These are phyloP conservation scores for Dimorphilus gyrociliatus DNA, from an alignment of 2,888 invertebrate species.

Conservation along the genomic window DNA sequence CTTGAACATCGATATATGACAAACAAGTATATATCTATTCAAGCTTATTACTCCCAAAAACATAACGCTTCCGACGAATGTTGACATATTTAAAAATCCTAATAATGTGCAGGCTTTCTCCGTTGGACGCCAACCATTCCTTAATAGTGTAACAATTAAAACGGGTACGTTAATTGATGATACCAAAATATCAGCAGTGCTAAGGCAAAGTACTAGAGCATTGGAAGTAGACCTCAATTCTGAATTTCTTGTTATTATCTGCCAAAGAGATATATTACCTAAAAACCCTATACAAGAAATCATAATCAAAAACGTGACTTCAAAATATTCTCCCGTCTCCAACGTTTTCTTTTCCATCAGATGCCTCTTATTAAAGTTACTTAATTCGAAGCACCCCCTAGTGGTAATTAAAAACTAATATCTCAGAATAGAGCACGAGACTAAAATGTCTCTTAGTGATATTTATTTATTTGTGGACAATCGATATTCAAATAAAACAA, in stretches of 20 bases:
- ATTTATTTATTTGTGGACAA: too few species aligned
- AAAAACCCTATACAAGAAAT: slow-evolving; percentile 13
- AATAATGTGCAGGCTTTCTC: slow-evolving; percentile 13
- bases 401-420: too few species aligned
- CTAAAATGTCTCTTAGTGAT: too few species aligned
- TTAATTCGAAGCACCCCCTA: too few species aligned
- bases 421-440: too few species aligned
- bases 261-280: slow-evolving; percentile 19
- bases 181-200: slow-evolving; percentile 21
- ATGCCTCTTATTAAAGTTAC: too few species aligned
- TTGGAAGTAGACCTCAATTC: slow-evolving; percentile 15
- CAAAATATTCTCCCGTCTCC: slow-evolving; percentile 7
- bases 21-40: slow-evolving; percentile 26
- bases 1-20: slow-evolving; percentile 14
- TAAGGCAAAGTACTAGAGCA: slow-evolving; percentile 17
- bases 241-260: slow-evolving; percentile 13
- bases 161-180: slow-evolving; percentile 23
- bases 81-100: slow-evolving; percentile 24
- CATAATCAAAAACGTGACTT: slow-evolving; percentile 9
- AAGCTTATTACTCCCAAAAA: slow-evolving; percentile 28
- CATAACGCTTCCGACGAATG: slow-evolving; percentile 25
- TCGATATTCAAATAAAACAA: too few species aligned
- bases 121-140: slow-evolving; percentile 13
- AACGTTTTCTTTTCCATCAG: too few species aligned
- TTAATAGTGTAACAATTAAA: slow-evolving; percentile 15